These are phyloP conservation scores for Drosophila birchii DNA, from an alignment of 2,888 invertebrate species.

Conservation along the genomic window DNA sequence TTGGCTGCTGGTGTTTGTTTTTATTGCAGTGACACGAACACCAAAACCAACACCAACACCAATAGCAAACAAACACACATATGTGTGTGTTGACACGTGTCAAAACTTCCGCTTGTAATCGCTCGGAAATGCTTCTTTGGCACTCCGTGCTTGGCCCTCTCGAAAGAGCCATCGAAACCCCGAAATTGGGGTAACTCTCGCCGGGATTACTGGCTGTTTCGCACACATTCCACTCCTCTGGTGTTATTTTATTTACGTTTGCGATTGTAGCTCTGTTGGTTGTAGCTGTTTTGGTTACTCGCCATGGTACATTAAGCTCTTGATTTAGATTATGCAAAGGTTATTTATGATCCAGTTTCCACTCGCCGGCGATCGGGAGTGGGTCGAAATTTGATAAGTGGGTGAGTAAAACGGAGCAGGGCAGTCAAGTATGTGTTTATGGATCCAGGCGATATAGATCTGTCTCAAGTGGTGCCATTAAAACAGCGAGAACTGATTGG, in stretches of 20 bases:
- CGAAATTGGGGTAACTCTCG: constrained; percentile 76
- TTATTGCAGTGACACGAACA: constrained; percentile 71
- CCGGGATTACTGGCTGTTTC: constrained; percentile 34
- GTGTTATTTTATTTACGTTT: constrained; percentile 38
- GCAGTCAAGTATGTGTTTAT: constrained; percentile 45
- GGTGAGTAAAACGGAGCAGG: constrained; percentile 31
- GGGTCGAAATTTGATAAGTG: constrained; percentile 54
- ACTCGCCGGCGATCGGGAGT: constrained; percentile 21
- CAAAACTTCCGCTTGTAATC: constrained; percentile 82
- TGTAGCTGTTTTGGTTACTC: constrained; percentile 38
- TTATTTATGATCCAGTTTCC: constrained; percentile 62
- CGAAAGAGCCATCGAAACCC: constrained; percentile 51
- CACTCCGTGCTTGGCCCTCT: constrained; percentile 64
- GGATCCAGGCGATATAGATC: constrained; percentile 33
- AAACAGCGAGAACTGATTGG: constrained; percentile 20
- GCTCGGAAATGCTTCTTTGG: constrained; percentile 77
- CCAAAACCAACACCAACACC: constrained; percentile 26
- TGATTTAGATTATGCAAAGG: constrained; percentile 78
- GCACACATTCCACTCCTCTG: constrained; percentile 57
- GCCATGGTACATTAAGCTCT: constrained; percentile 77
- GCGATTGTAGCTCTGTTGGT: constrained; percentile 12
- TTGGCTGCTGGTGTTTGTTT: constrained; percentile 68
- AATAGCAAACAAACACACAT: constrained; percentile 24
- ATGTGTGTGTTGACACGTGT: constrained; percentile 82
- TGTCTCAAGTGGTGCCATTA: constrained; percentile 24